Conservation (phyloP, 2,113 vertebrate species). For the Entelurus aequoreus region DNA sequence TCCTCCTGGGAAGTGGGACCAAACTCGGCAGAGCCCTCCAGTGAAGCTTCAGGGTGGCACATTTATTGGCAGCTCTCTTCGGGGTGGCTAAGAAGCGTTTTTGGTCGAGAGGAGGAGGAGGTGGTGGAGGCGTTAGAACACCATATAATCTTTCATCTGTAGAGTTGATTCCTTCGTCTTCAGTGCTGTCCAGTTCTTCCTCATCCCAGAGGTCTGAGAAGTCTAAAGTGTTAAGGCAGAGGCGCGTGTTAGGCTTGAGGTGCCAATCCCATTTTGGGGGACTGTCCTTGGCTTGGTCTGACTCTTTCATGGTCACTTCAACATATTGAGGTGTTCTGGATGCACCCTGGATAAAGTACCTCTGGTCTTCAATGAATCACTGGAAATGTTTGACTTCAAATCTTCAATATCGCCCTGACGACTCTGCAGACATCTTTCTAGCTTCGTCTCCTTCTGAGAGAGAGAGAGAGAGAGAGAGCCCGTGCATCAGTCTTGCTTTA, state of each 20-base stretch:
- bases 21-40: conserved; percentile 68
- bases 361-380: neutral
- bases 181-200: conserved; percentile 56
- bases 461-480: neutral
- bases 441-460: conserved; percentile 12
- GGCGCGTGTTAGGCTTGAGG: conserved; percentile 35
- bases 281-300: conserved; percentile 33
- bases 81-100: conserved; percentile 2
- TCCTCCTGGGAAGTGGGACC: conserved; percentile 63
- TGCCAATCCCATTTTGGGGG: conserved; percentile 34
- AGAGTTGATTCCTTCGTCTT: conserved; percentile 39
- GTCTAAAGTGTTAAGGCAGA: conserved; percentile 67
- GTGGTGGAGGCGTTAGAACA: conserved; percentile 10
- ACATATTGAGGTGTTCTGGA: neutral
- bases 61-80: conserved; percentile 3
- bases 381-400: conserved; percentile 12
- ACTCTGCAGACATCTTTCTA: neutral
- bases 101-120: conserved; percentile 35
- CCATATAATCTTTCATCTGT: neutral
- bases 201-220: conserved; percentile 78
- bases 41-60: conserved; percentile 68
- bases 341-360: conserved; percentile 12
- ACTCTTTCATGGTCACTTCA: conserved; percentile 56
- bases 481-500: conserved; percentile 44
- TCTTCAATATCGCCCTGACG: conserved; percentile 3